These are phyloP conservation scores for Cabera pusaria DNA, from an alignment of 2,888 invertebrate species.

Conservation along the genomic window DNA sequence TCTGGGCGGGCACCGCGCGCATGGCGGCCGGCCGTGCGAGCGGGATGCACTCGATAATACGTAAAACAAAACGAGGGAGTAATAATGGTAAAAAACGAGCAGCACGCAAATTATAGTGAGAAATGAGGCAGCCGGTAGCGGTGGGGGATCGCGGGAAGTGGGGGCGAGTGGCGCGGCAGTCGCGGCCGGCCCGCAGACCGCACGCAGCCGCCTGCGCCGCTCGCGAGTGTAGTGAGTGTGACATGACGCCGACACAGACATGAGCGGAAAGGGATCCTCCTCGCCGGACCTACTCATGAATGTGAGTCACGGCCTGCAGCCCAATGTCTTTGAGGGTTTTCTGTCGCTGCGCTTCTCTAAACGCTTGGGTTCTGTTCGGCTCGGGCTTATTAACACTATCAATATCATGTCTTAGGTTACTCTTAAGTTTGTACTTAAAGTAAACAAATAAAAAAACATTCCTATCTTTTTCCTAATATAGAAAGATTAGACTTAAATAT, in stretches of 20 bases:
- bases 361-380: constrained; percentile 16
- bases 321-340: too few species aligned
- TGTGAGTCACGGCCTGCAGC: constrained; percentile 77
- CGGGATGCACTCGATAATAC: constrained; percentile 84
- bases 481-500: too few species aligned
- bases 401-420: too few species aligned
- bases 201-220: constrained; percentile 65
- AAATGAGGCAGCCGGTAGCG: constrained; percentile 83
- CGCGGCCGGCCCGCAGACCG: constrained; percentile 73
- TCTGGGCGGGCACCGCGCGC: constrained; percentile 80
- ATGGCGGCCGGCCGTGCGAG: constrained; percentile 79
- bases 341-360: too few species aligned
- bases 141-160: constrained; percentile 75
- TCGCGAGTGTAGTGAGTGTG: constrained; percentile 76
- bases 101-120: constrained; percentile 84
- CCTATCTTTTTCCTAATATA: too few species aligned
- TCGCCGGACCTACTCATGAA: constrained; percentile 83
- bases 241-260: constrained; percentile 71
- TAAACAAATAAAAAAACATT: too few species aligned
- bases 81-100: constrained; percentile 83
- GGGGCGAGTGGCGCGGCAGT: constrained; percentile 70
- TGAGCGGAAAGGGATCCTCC: constrained; percentile 78
- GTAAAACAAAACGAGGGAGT: constrained; percentile 84
- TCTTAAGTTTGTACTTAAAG: too few species aligned
- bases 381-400: constrained; percentile 10